Evolutionary conservation across 2,888 invertebrate genomes (phyloP), one percentile per base, ranked within the genome.

Genomic region (Hirtodrosophila cameraria): DNA sequence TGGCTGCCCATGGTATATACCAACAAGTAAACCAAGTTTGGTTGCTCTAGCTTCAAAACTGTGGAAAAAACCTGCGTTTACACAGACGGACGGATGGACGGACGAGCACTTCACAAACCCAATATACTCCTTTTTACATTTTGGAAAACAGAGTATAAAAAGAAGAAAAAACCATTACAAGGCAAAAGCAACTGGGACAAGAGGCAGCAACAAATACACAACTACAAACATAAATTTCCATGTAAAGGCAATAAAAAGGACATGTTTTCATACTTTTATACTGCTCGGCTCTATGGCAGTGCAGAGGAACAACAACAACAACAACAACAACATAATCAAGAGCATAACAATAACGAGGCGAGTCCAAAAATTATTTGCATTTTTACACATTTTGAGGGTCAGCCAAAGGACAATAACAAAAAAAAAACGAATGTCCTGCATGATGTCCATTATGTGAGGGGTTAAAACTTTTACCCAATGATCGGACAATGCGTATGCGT

Each of bases 341-440:
- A 81, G 74, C 85, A 81, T 81, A 84, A 81, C 85, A 81, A 86
- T 81, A 86, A 86, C 74, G 78, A 76, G 62, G 69, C 50, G 59
- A 55, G 55, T 54, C 75, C 67, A 68, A 64, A 85, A 80, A 86
- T 80, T 80, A 81, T 81, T 81, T 84, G 80, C 86, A 80, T 80
- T 80, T 80, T 86, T 86, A 80, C 80, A 86, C 86, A 84, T 84
- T 81, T 86, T 81, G 87, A 81, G 80, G 87, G 80, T 81, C 80
- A 81, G 64, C 82, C 75, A 59, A 66, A 86, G 86, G 86, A 75
- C 78, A 73, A 49, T 31, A 30, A 45, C 36, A 54, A 30, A 16
- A 30, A 62, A 70, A 78, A 79, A 79, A 79, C 75, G 86, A 83
- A 79, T 79, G 78, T 71, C 75, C 70, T 70, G 75, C 75, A 38